Base-by-base conservation (phyloP, 2,797 vertebrate species). In the Liasis olivaceus region DNA sequence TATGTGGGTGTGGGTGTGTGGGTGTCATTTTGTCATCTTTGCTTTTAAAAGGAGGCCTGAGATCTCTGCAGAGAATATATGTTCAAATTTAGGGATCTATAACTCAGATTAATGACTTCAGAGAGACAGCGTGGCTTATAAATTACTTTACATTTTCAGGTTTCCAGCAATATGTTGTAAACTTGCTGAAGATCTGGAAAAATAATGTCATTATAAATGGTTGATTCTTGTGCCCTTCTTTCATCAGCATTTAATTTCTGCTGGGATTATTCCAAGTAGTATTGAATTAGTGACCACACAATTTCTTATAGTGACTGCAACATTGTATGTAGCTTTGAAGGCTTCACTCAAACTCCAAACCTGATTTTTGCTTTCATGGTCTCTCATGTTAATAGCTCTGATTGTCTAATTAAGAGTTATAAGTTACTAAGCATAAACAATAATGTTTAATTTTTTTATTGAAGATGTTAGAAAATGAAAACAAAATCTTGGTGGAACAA, bases 101-200 rank as follows among this genome's bases (percentile, higher is more conserved):
- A 90, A 90, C 14, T 26, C 26, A 88, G 69, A 93, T 85, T 88
- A 91, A 93, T 90, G 47, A 84, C 47, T 88, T 88, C 59, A 90
- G 36, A 28, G 72, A 84, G 59, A 26, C 12, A 64, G 26, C 12
- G 6, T 58, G 69, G 66, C 24, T 93, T 88, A 91, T 90, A 93
- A 87, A 93, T 84, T 64, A 88, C 72, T 93, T 47, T 15, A 87
- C 11, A 66, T 64, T 88, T 93, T 60, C 26, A 84, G 89, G 58
- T 66, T 93, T 93, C 51, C 90, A 88, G 84, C 92, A 84, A 93
- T 93, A 85, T 66, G 84, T 88, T 91, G 47, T 58, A 93, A 88
- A 84, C 17, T 87, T 90, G 66, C 42, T 63, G 47, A 90, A 66
- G 87, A 62, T 59, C n/a, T 93, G 89, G 58, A 64, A 90, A 90